Base-by-base conservation (phyloP, 2,888 invertebrate genomes). In the Pogonocherus hispidulus region DNA sequence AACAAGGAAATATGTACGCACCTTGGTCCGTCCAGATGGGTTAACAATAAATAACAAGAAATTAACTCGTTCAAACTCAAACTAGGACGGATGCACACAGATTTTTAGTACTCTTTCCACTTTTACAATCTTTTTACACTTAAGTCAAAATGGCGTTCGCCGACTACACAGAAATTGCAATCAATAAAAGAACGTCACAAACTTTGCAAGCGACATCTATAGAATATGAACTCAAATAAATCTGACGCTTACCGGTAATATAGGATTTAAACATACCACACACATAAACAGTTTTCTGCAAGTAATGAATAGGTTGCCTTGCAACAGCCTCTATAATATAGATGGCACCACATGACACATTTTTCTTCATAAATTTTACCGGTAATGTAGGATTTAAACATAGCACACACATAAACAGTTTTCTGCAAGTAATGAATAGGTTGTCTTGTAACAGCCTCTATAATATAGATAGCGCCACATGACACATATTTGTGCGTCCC, bases 1-100 rank as follows among this genome's bases (percentile, higher is more conserved):
- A 65, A 60, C 32, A 37, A 35, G 63, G 78, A 84, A 85, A 83
- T 84, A 72, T 49, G 47, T 78, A 81, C 87, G 85, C 89, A 93
- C 93, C 91, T 92, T 91, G 92, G 93, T 92, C 91, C 92, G 92
- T 92, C 90, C 91, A 89, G 90, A 90, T 91, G 89, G 90, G 89
- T 91, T 88, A 87, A 84, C 80, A 81, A 80, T 79, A 82, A 84
- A 83, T 78, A 83, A 85, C 82, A 83, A 84, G 81, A 84, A 85
- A 86, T 82, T 79, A 81, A 82, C 80, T 81, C 82, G 77, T 81
- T 82, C 76, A 71, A 80, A 79, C 75, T 77, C 78, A 81, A 81
- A 81, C 77, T 78, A 78, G 84, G 83, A 84, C 84, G 84, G 86
- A 86, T 86, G 85, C 82, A 83, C 83, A 84, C 84, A 81, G 85